Evolutionary conservation across 1,140 invertebrate genomes (phyloP).

Genomic region (Venturia canescens): DNA sequence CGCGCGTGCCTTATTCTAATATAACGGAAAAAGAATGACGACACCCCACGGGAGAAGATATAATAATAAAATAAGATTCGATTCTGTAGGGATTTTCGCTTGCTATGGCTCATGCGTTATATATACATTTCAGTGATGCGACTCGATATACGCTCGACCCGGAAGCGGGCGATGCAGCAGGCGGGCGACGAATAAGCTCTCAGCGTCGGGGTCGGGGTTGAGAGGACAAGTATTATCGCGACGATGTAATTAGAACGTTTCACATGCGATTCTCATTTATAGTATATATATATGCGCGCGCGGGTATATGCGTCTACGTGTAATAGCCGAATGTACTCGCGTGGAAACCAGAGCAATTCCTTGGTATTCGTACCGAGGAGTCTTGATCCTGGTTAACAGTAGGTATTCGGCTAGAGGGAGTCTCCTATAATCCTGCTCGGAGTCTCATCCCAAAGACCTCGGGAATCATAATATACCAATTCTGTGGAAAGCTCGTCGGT

Average conservation of each 20-base stretch:
- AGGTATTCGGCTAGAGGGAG: too few species aligned
- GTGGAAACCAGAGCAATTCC: not conserved
- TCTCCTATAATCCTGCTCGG: too few species aligned
- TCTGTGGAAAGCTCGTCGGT: not conserved
- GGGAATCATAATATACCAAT: not conserved
- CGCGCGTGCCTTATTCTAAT: too few species aligned
- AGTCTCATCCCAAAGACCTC: not conserved
- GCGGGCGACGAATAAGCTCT: too few species aligned
- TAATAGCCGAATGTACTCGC: not conserved
- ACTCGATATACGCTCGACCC: not conserved
- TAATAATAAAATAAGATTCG: too few species aligned
- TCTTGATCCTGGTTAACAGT: too few species aligned
- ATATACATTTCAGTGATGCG: not conserved
- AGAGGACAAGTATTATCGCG: not conserved
- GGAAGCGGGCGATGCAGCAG: not conserved
- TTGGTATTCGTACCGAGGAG: not conserved
- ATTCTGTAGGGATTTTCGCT: too few species aligned
- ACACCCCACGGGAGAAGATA: too few species aligned
- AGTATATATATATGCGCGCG: too few species aligned
- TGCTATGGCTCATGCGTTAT: too few species aligned
- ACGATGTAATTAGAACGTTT: slow-evolving; percentile 17
- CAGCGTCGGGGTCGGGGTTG: not conserved
- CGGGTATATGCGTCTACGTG: not conserved
- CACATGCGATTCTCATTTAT: not conserved
- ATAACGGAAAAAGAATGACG: too few species aligned